Conservation (phyloP, 2,888 invertebrate species). For the Trissolcus japonicus region DNA sequence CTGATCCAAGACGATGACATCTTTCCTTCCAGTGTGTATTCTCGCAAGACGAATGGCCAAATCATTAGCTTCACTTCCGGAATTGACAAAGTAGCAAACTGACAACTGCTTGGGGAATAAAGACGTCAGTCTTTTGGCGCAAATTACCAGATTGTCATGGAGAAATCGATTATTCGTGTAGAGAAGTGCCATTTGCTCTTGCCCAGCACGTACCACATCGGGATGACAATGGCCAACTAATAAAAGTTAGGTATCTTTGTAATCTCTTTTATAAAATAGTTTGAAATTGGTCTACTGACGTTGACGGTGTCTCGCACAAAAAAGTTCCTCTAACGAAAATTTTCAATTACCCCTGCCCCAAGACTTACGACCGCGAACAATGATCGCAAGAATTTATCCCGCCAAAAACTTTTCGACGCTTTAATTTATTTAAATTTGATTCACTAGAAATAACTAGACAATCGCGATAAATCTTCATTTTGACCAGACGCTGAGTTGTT, state of each 20-base stretch:
- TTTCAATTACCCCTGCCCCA: constrained; percentile 39
- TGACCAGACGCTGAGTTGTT: too few species aligned
- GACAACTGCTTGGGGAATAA: constrained; percentile 91
- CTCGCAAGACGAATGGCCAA: constrained; percentile 93
- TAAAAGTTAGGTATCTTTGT: constrained; percentile 65
- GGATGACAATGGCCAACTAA: constrained; percentile 99
- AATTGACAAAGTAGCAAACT: constrained; percentile 97
- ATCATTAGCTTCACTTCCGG: constrained; percentile 99
- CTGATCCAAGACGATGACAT: constrained; percentile 97
- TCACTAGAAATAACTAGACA: constrained; percentile 14
- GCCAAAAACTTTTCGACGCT: constrained; percentile 15
- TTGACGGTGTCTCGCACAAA: constrained; percentile 19
- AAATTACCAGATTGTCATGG: constrained; percentile 95
- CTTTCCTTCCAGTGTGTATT: constrained; percentile 91
- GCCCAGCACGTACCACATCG: constrained; percentile 92
- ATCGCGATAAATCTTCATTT: constrained; percentile 2
- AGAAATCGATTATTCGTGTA: constrained; percentile 97
- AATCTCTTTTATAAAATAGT: constrained; percentile 45
- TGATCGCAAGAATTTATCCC: constrained; percentile 7
- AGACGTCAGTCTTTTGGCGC: constrained; percentile 88
- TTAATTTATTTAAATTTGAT: constrained; percentile 43
- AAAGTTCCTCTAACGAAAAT: constrained; percentile 41
- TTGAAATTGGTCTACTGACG: constrained; percentile 29
- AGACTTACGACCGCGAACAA: constrained; percentile 41
- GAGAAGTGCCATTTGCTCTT: constrained; percentile 92